phyloP scores from a whole-genome alignment of 2,113 vertebrate species.

The Trogon melanurus region DNA sequence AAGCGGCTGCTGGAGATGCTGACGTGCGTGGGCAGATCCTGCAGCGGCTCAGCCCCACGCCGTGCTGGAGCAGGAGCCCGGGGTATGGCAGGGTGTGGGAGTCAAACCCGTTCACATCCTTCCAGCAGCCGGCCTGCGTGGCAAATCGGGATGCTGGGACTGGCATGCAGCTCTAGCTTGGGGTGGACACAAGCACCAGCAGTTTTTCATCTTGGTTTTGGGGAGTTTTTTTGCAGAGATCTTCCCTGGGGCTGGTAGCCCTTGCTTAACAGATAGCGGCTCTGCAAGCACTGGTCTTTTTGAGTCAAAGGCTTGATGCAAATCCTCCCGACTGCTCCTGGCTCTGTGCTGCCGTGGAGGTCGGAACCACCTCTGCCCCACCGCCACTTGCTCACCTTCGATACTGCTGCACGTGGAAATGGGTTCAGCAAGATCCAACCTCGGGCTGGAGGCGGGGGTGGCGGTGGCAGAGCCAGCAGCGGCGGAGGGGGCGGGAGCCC shows the following conservation, averaged over 20 bases:
- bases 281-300: too few species aligned
- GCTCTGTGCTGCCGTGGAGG: fast-evolving
- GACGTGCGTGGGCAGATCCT: neutral
- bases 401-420: neutral
- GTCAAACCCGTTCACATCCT: fast-evolving
- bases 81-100: neutral
- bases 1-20: neutral
- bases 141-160: fast-evolving
- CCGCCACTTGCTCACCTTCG: fast-evolving
- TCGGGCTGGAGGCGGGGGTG: neutral
- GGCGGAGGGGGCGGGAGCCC: neutral
- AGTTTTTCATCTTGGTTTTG: neutral
- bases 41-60: neutral
- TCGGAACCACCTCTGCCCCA: fast-evolving
- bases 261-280: fast-evolving
- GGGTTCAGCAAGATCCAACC: neutral
- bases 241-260: neutral
- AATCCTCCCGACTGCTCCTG: neutral
- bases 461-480: neutral
- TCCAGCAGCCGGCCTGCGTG: fast-evolving
- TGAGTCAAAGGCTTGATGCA: neutral
- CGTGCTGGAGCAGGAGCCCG: neutral
- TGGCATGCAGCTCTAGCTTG: neutral
- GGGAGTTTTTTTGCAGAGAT: neutral
- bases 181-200: fast-evolving